phyloP scores from a whole-genome alignment of 2,113 vertebrate species.

The Speoplatyrhinus poulsoni region DNA sequence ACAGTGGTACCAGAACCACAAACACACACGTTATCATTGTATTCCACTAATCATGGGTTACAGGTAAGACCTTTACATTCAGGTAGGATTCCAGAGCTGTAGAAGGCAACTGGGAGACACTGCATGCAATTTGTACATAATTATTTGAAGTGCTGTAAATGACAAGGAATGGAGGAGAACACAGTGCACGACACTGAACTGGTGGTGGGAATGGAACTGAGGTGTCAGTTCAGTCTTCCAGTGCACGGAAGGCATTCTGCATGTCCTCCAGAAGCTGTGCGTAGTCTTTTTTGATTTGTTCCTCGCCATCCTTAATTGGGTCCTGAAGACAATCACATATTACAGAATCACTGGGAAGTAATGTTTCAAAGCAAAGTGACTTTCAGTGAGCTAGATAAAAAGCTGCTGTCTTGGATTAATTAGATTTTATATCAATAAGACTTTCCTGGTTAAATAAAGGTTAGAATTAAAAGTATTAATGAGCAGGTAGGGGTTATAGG shows the following conservation, averaged over 20 bases:
- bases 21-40: background rate
- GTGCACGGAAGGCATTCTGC: slow-evolving; percentile 94
- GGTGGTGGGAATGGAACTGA: slow-evolving; percentile 22
- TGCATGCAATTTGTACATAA: too few species aligned
- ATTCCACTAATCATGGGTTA: background rate
- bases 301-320: slow-evolving; percentile 93
- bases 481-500: background rate
- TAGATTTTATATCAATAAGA: too few species aligned
- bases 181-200: slow-evolving; percentile 35
- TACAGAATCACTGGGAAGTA: too few species aligned
- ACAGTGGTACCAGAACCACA: slow-evolving; percentile 26
- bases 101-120: too few species aligned
- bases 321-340: slow-evolving; percentile 75
- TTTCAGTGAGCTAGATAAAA: background rate
- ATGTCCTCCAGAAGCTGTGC: slow-evolving; percentile 95
- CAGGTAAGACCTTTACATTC: background rate
- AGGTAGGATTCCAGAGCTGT: too few species aligned
- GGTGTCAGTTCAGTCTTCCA: slow-evolving; percentile 84
- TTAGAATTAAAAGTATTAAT: background rate
- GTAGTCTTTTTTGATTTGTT: slow-evolving; percentile 92
- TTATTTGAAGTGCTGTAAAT: too few species aligned
- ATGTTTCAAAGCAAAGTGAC: background rate
- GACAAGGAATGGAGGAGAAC: background rate
- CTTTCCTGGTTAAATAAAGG: too few species aligned
- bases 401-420: too few species aligned